Evolutionary conservation across 2,888 invertebrate species (phyloP), one percentile per base, ranked within the genome.

Genomic region (Oxytorus armatus): DNA sequence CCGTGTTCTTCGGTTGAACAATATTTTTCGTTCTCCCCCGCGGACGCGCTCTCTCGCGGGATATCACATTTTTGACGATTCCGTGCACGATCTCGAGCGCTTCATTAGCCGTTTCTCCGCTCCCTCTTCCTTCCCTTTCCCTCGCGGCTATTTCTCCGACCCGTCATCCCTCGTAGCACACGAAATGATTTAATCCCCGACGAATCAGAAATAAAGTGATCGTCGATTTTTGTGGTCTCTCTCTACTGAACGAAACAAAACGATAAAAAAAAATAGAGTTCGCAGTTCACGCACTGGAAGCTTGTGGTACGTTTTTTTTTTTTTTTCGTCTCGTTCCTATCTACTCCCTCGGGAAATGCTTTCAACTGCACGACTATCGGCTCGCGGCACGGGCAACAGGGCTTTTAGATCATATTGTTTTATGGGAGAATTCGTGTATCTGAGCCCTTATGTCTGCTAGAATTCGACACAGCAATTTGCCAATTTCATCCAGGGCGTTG

Each of bases 51-150:
- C 36, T 69, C 59, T 66, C 70, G 33, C 8, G 51, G 57, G 66
- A 79, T 72, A 66, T 59, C 59, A 55, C 16, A 11, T 29, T 75
- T 53, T 53, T 59, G 42, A 23, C 25, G 70, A 79, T 75, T 79
- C 75, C 44, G 14, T 16, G 49, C 79, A 79, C 79, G 79, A 65
- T 59, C 70, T 70, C 55, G 51, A 61, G 76, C 70, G 70, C 75
- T 79, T 79, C 79, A 79, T 79, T 72, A 70, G 66, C 11, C 68
- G 66, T 55, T 51, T 16, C 42, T 29, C 75, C 33, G 23, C 65
- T 75, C 61, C 53, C 33, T 29, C 23, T 53, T 16, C 51, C 21
- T 55, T 39, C 14, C 11, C 16, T 44, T 47, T 53, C 11, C 33
- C 36, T 57, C 63, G 23, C 14, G 25, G 39, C 5, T 25, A 11